Evolutionary conservation across 2,113 vertebrate genomes (phyloP).

Genomic region (Marmota flaviventris): DNA sequence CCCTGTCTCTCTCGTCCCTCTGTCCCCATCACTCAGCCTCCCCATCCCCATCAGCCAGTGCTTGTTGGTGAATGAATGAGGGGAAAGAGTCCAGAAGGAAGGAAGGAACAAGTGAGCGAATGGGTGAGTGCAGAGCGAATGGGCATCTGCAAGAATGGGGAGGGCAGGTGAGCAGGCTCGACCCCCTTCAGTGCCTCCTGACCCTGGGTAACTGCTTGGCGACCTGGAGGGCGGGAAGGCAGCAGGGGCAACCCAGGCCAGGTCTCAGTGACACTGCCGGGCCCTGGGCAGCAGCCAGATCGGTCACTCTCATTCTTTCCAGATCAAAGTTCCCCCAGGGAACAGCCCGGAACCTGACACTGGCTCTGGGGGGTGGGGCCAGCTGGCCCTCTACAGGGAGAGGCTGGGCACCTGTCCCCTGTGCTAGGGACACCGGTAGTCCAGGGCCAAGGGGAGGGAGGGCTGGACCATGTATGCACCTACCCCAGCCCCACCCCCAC

Average conservation of each 20-base stretch:
- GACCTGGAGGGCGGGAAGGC: neutral
- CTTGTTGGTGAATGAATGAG: neutral
- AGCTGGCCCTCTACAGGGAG: constrained; percentile 46
- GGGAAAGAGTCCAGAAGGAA: neutral
- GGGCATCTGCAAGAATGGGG: neutral
- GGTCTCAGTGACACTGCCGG: neutral
- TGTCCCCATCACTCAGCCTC: neutral
- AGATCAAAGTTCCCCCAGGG: constrained; percentile 88
- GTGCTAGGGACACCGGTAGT: neutral
- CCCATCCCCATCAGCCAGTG: neutral
- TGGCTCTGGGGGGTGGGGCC: constrained; percentile 54
- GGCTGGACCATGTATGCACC: neutral
- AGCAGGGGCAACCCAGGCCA: constrained; percentile 69
- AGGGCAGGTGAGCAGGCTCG: neutral
- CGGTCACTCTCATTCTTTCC: constrained; percentile 88
- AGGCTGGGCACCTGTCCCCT: constrained; percentile 80
- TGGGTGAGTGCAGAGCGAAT: too few species aligned
- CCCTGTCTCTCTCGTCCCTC: neutral
- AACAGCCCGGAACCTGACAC: constrained; percentile 80
- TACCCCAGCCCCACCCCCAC: neutral
- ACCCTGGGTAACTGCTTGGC: neutral
- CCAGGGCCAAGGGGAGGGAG: neutral
- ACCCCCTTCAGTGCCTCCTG: neutral
- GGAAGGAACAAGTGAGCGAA: neutral
- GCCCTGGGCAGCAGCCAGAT: constrained; percentile 71